Base-by-base conservation (phyloP, 1,140 invertebrate species). In the Armadillidium nasatum region DNA sequence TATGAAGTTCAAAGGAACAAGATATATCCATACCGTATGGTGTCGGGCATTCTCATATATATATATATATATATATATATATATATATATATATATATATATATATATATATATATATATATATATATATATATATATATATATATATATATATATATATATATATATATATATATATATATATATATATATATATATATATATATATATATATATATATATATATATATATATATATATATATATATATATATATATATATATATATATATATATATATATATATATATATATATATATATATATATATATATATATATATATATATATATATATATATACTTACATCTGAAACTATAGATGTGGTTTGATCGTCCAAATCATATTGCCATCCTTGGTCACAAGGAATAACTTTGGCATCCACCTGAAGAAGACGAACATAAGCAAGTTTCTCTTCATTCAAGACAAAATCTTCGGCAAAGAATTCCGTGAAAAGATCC, bases 271-370 rank as follows among this genome's bases (percentile, higher is more conserved):
- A 43, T 44, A 50, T n/a, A 73, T n/a, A 73, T 23, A 71, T 33
- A 71, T 33, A 72, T 45, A 22, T 7, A 44, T 15, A 72, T 33
- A 72, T 15, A 44, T 67, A 74, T 67, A 74, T 67, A 66, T 54
- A 73, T 54, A 50, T 50, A 46, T 50, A 73, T 73, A 73, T 50
- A 50, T 22, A 50, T 54, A 73, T 22, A 50, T 50, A 22, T 50
- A 54, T n/a, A 50, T 50, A 73, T 46, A 45, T 73, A 23, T 50
- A 54, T 6, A 33, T 1, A 33, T 33, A 33, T 3, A 33, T 3
- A 1, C 74, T 76, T 22, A 78, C 77, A 43, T 78, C 77, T 21
- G 77, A n/a, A 21, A 78, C 77, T 1, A 78, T 71, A 10, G 77
- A 78, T 21, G 77, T 74, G 23, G 76, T 33, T 72, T 76, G 44